phyloP scores from a whole-genome alignment of 2,888 invertebrate species.

The Scaptomyza caliginosa region DNA sequence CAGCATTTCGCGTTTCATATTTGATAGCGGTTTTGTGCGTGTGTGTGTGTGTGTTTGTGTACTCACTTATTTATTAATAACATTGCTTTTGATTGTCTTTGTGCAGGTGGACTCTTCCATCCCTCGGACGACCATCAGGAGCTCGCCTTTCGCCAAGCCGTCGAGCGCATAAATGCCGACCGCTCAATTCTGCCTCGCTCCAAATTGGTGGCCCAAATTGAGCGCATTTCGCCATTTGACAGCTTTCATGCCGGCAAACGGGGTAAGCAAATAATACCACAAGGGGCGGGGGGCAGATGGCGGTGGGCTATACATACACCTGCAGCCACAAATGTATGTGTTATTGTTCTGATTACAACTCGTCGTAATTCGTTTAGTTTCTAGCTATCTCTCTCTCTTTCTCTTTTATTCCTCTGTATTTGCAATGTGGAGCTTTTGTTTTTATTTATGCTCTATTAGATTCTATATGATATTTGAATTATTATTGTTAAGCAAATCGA shows the following conservation, averaged over 20 bases:
- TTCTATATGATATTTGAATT: slow-evolving; percentile 33
- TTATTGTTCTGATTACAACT: slow-evolving; percentile 13
- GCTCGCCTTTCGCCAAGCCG: slow-evolving; percentile 95
- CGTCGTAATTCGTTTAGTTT: not conserved
- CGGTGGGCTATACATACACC: not conserved
- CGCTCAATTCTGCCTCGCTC: slow-evolving; percentile 92
- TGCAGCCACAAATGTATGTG: slow-evolving; percentile 5
- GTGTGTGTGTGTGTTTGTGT: too few relatives aligned
- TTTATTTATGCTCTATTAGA: slow-evolving; percentile 8
- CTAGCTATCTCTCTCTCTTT: not conserved
- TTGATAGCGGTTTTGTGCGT: not conserved
- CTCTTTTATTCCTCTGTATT: not conserved
- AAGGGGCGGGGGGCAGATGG: too few relatives aligned
- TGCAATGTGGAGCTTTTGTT: slow-evolving; percentile 5
- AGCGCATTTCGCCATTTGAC: slow-evolving; percentile 94
- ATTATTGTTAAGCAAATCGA: slow-evolving; percentile 21
- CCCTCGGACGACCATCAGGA: slow-evolving; percentile 94
- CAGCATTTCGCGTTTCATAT: not conserved
- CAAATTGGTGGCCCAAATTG: slow-evolving; percentile 94
- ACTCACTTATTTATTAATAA: slow-evolving; percentile 2
- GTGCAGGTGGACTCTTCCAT: slow-evolving; percentile 93
- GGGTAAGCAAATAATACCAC: slow-evolving; percentile 86
- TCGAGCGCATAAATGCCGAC: slow-evolving; percentile 94
- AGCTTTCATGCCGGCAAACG: slow-evolving; percentile 97
- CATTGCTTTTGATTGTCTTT: slow-evolving; percentile 11